Evolutionary conservation across 2,888 invertebrate species (phyloP).

Genomic region (Andrena praecox): DNA sequence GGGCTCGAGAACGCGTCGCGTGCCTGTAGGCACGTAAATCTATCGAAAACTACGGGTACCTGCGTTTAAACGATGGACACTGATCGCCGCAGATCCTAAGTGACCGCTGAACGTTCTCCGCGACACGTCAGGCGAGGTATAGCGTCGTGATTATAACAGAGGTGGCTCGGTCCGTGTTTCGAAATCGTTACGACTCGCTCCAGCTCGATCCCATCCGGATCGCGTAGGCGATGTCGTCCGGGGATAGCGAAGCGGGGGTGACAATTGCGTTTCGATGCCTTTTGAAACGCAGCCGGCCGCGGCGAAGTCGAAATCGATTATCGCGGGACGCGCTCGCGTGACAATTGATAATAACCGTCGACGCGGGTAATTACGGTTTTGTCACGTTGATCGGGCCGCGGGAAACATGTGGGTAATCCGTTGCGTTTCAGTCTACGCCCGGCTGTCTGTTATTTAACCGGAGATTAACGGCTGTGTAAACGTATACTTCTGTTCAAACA

Average conservation of each 20-base stretch:
- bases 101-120: background rate
- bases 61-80: no score
- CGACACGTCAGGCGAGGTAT: background rate
- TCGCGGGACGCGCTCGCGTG: conserved; percentile 66
- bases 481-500: conserved; percentile 28
- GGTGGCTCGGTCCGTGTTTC: background rate
- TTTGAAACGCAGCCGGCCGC: conserved; percentile 30
- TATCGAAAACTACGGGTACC: no score
- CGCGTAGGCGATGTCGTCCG: conserved; percentile 18
- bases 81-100: no score
- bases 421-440: conserved; percentile 65
- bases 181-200: background rate
- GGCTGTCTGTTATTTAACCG: conserved; percentile 67
- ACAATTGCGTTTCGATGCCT: conserved; percentile 51
- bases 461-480: conserved; percentile 60
- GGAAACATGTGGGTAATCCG: conserved; percentile 68
- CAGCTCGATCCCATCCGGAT: background rate
- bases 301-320: conserved; percentile 73
- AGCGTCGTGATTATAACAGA: background rate
- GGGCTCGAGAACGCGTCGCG: conserved; percentile 61
- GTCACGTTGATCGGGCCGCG: conserved; percentile 70
- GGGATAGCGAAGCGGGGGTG: conserved; percentile 10
- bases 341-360: conserved; percentile 74
- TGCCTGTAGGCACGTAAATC: conserved; percentile 45
- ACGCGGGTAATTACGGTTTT: conserved; percentile 74